Evolutionary conservation across 2,113 vertebrate genomes (phyloP).

Genomic region (Tragelaphus imberbis): DNA sequence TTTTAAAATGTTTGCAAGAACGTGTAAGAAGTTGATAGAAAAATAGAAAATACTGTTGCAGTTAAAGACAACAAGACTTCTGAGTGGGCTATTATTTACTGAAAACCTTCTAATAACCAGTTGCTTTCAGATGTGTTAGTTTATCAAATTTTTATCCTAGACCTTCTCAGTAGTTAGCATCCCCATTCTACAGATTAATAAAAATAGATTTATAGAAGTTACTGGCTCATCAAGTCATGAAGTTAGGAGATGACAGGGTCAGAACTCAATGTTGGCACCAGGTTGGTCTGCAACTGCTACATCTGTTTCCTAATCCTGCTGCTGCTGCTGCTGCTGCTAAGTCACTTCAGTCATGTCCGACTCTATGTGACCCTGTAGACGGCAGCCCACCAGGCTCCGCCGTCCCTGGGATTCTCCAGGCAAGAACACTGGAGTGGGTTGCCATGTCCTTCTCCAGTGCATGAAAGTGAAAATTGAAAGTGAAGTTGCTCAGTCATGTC

Average conservation of each 20-base stretch:
- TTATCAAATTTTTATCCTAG: background rate
- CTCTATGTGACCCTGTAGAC: too few relatives aligned
- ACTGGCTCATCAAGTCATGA: background rate
- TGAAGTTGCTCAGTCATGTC: too few relatives aligned
- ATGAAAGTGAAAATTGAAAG: too few relatives aligned
- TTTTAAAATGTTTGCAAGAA: background rate
- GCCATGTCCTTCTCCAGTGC: too few relatives aligned
- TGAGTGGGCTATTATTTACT: background rate
- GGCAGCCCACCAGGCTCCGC: too few relatives aligned
- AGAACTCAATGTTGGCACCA: background rate
- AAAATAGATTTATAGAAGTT: background rate
- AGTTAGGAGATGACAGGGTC: background rate
- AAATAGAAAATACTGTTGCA: background rate
- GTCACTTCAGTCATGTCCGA: too few relatives aligned
- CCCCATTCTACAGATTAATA: background rate
- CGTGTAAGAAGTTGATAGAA: background rate
- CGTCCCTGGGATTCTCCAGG: too few relatives aligned
- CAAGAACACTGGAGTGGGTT: too few relatives aligned
- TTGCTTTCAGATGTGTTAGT: background rate
- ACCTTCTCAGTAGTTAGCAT: background rate
- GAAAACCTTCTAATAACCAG: background rate
- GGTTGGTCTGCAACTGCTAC: background rate
- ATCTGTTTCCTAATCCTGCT: constrained; percentile 5
- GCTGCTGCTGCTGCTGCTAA: too few relatives aligned
- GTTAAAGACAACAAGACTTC: background rate